A percentile compares a stretch with the other conserved stretches of the same genome.
phyloP scores from a whole-genome alignment of 2,113 vertebrate genomes.

The Oreochromis niloticus region DNA sequence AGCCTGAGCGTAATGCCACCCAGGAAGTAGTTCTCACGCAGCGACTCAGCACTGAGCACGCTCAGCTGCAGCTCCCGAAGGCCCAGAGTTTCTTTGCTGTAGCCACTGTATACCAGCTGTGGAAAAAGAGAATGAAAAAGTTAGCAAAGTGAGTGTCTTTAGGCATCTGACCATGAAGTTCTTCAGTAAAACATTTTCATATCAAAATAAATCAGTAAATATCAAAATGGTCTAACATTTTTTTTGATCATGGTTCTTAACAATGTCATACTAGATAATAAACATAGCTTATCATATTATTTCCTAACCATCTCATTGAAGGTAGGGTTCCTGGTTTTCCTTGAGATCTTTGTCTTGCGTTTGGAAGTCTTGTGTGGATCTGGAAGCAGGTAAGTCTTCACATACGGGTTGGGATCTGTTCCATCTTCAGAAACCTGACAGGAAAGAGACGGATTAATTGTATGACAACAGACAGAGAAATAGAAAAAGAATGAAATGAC shows the following conservation, averaged over 20 bases:
- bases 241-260: not conserved
- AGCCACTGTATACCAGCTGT: constrained; percentile 92
- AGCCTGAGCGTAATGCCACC: constrained; percentile 89
- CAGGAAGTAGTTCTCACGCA: constrained; percentile 95
- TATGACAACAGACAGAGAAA: not conserved
- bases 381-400: constrained; percentile 96
- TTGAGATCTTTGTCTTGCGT: constrained; percentile 93
- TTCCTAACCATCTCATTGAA: constrained; percentile 96
- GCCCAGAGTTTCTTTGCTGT: constrained; percentile 88
- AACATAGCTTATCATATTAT: rapidly evolving
- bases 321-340: constrained; percentile 95
- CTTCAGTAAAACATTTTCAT: not conserved
- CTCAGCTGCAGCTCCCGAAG: constrained; percentile 92
- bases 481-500: not conserved
- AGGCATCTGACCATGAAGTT: not conserved
- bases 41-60: constrained; percentile 92
- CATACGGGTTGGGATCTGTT: constrained; percentile 94
- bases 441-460: not conserved
- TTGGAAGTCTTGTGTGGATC: constrained; percentile 94
- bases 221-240: not conserved
- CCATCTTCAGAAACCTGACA: constrained; percentile 91
- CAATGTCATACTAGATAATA: not conserved
- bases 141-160: not conserved
- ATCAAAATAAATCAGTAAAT: not conserved
- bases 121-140: not conserved